Percentiles rank a stretch among this genome's conserved stretches.
Conservation (phyloP, 1,140 invertebrate genomes). For the Diprion similis region DNA sequence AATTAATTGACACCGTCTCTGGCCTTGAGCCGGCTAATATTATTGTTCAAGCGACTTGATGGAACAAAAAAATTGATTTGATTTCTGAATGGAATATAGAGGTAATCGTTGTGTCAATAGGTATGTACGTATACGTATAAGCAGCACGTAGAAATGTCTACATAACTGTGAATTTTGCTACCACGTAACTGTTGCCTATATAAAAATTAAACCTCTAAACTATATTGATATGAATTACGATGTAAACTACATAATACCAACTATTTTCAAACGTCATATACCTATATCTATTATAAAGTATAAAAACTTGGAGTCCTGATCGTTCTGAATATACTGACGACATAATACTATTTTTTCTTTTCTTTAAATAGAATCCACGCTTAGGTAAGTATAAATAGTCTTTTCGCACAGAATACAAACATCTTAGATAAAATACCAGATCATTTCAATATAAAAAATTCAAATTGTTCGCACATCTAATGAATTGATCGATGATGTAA, state of each 20-base stretch:
- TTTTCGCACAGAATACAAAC: too few relatives aligned
- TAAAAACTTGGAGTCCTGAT: not conserved
- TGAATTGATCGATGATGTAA: too few relatives aligned
- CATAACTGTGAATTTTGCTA: conserved; percentile 1
- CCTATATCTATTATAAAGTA: not conserved
- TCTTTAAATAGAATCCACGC: too few relatives aligned
- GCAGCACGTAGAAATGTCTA: conserved; percentile 5
- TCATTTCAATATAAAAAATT: too few relatives aligned
- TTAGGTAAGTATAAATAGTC: too few relatives aligned
- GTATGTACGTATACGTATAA: conserved; percentile 4
- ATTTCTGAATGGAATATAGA: not conserved
- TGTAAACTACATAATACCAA: not conserved
- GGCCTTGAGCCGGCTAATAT: too few relatives aligned
- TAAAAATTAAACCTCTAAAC: not conserved
- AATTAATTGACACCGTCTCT: too few relatives aligned
- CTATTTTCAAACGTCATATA: conserved; percentile 1
- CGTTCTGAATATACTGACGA: too few relatives aligned
- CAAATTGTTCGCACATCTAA: too few relatives aligned
- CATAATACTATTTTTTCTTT: too few relatives aligned
- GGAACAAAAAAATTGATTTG: not conserved
- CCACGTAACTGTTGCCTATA: conserved; percentile 3
- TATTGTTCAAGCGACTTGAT: too few relatives aligned
- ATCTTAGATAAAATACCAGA: too few relatives aligned
- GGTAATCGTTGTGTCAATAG: not conserved
- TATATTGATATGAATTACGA: conserved; percentile 2